These are phyloP conservation scores for Acrobasis repandana DNA, from an alignment of 2,888 invertebrate species.

Conservation along the genomic window DNA sequence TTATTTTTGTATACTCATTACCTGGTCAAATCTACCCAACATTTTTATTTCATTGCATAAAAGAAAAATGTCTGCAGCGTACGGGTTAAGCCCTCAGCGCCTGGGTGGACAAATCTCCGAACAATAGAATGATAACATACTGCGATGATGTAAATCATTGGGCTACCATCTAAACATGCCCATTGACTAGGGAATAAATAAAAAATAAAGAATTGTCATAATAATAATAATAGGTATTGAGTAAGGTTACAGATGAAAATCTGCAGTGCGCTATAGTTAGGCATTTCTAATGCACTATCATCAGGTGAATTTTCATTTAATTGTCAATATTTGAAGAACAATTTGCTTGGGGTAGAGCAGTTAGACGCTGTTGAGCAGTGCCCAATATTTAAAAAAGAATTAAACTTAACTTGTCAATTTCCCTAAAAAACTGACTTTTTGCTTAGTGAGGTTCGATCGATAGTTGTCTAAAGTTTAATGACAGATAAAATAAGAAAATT, in stretches of 20 bases:
- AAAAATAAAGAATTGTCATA: constrained; percentile 36
- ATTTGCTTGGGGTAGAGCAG: too few relatives aligned
- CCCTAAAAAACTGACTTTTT: too few relatives aligned
- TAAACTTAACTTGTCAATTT: too few relatives aligned
- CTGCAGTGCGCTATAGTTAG: background rate
- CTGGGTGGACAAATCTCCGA: constrained; percentile 44
- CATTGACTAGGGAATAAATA: constrained; percentile 67
- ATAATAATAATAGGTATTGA: constrained; percentile 19
- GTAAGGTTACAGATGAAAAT: background rate
- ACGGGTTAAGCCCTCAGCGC: constrained; percentile 45
- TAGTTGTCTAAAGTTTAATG: too few relatives aligned
- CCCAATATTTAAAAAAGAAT: too few relatives aligned
- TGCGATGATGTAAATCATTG: constrained; percentile 64
- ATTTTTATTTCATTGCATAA: background rate
- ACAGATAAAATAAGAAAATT: too few relatives aligned
- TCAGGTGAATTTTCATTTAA: too few relatives aligned
- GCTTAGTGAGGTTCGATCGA: too few relatives aligned
- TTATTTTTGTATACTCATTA: background rate
- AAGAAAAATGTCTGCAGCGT: constrained; percentile 25
- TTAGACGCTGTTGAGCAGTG: too few relatives aligned
- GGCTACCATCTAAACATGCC: constrained; percentile 59
- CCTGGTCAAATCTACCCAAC: background rate
- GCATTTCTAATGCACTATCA: background rate
- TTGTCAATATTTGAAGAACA: too few relatives aligned
- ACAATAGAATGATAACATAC: constrained; percentile 65